phyloP scores from a whole-genome alignment of 2,113 vertebrate species.

The Propithecus coquereli region DNA sequence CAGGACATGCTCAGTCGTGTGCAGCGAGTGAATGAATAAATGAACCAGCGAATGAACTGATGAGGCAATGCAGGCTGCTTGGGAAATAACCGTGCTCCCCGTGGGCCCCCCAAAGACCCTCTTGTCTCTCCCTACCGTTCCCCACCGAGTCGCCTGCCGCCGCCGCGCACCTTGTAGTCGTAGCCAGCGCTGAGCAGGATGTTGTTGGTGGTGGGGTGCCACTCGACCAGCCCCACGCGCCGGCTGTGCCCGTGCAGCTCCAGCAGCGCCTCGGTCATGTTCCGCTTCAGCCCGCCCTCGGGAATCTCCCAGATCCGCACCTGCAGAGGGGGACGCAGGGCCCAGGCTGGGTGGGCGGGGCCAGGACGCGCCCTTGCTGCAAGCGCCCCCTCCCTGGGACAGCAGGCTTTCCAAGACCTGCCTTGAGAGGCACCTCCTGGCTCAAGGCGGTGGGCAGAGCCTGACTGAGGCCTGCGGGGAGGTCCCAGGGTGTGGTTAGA shows the following conservation, averaged over 20 bases:
- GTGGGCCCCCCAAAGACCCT: no score
- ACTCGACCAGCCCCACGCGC: slow-evolving; percentile 94
- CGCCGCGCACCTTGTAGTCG: slow-evolving; percentile 92
- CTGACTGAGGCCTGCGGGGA: neutral
- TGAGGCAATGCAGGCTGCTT: neutral
- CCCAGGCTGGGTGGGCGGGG: neutral
- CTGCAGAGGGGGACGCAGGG: slow-evolving; percentile 69
- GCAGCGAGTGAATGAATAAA: neutral
- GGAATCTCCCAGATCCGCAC: slow-evolving; percentile 98
- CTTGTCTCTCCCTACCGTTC: rapidly evolving
- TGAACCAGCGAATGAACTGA: neutral
- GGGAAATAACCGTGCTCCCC: neutral
- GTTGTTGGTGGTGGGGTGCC: slow-evolving; percentile 97
- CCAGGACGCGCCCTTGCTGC: neutral
- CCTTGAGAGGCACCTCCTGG: neutral
- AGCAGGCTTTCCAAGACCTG: neutral
- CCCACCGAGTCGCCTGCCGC: neutral
- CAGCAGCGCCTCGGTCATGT: slow-evolving; percentile 93
- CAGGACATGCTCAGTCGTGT: neutral
- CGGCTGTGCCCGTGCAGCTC: slow-evolving; percentile 97
- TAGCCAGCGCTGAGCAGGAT: slow-evolving; percentile 98
- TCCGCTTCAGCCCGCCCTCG: slow-evolving; percentile 91
- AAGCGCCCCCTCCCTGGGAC: neutral
- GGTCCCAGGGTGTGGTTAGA: neutral
- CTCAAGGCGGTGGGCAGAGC: rapidly evolving